phyloP scores from a whole-genome alignment of 2,113 vertebrate species.

The Amazona vittata region DNA sequence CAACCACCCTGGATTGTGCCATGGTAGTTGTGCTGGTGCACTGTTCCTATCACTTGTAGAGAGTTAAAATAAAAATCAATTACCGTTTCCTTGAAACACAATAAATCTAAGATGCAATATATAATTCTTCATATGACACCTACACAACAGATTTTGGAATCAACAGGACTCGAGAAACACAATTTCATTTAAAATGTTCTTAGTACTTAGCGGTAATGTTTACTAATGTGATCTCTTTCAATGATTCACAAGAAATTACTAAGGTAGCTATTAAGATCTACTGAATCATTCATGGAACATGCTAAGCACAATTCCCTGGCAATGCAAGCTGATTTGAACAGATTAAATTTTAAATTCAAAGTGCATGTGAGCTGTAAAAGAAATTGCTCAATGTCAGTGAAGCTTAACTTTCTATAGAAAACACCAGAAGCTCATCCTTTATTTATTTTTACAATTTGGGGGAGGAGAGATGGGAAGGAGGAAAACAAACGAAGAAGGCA shows the following conservation, averaged over 20 bases:
- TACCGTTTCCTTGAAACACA: not conserved
- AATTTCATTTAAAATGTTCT: conserved; percentile 7
- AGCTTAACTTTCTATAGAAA: conserved; percentile 50
- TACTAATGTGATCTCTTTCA: conserved; percentile 58
- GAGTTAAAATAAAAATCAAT: not conserved
- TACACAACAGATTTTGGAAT: not conserved
- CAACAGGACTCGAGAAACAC: not conserved
- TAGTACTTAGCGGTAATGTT: conserved; percentile 12
- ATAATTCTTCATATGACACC: not conserved
- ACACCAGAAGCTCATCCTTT: conserved; percentile 59
- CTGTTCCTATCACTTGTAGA: not conserved
- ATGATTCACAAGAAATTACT: conserved; percentile 74
- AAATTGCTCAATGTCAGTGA: conserved; percentile 62
- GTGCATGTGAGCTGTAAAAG: conserved; percentile 46
- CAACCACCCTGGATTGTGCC: not conserved
- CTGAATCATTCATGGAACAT: conserved; percentile 72
- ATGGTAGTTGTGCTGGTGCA: not conserved
- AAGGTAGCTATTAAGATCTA: conserved; percentile 61
- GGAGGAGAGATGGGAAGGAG: not conserved
- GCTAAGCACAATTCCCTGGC: conserved; percentile 54
- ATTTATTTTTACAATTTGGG: conserved; percentile 24
- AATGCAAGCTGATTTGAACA: conserved; percentile 68
- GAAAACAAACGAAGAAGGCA: not conserved
- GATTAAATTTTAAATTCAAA: conserved; percentile 71
- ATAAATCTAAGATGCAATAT: not conserved